Conservation (phyloP, 2,888 invertebrate species). For the Lobophora halterata region DNA sequence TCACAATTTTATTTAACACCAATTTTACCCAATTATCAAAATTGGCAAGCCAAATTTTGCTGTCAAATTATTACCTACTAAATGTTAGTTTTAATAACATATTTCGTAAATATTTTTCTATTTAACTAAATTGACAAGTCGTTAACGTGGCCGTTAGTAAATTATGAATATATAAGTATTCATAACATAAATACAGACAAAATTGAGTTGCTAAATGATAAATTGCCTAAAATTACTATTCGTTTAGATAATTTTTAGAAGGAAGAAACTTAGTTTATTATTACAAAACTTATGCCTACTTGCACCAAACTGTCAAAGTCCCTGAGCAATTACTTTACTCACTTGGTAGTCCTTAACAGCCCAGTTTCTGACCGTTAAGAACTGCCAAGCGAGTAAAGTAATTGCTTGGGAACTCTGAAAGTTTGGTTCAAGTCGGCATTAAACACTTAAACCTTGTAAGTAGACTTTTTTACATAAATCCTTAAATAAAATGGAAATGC, state of each 20-base stretch:
- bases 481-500: too few species aligned
- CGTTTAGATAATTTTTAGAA: conserved; percentile 10
- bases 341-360: too few species aligned
- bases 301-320: too few species aligned
- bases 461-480: too few species aligned
- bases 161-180: conserved; percentile 16
- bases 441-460: too few species aligned
- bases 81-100: conserved; percentile 22
- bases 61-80: conserved; percentile 26
- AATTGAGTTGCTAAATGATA: not conserved
- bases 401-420: too few species aligned
- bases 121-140: conserved; percentile 29
- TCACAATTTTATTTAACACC: conserved; percentile 15
- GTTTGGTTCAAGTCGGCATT: too few species aligned
- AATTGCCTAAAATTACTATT: conserved; percentile 8
- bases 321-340: too few species aligned
- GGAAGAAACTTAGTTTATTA: too few species aligned
- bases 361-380: too few species aligned
- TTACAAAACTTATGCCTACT: too few species aligned
- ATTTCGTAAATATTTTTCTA: conserved; percentile 24
- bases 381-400: too few species aligned
- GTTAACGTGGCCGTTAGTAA: conserved; percentile 27
- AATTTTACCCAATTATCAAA: conserved; percentile 20
- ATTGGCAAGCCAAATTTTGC: conserved; percentile 28
- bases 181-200: conserved; percentile 4